phyloP scores from a whole-genome alignment of 1,140 invertebrate genomes.

The Lasioglossum albipes region DNA sequence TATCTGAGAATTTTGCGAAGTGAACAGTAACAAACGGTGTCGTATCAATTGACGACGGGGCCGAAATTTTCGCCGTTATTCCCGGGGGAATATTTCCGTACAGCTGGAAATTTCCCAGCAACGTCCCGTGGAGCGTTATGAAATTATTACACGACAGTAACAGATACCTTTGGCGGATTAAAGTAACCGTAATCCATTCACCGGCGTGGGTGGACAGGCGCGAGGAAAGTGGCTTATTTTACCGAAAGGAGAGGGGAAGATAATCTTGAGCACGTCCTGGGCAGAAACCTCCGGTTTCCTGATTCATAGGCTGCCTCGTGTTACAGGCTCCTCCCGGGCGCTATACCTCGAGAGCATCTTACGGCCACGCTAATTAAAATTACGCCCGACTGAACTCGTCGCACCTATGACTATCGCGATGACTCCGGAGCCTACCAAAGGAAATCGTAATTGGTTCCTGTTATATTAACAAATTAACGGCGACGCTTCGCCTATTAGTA shows the following conservation, averaged over 20 bases:
- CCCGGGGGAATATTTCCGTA: neutral
- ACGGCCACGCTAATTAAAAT: conserved; percentile 39
- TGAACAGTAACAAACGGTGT: neutral
- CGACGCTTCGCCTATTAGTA: too few species aligned
- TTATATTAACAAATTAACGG: too few species aligned
- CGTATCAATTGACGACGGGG: neutral
- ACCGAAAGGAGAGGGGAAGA: conserved; percentile 12
- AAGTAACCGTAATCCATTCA: conserved; percentile 32
- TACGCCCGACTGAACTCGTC: conserved; percentile 24
- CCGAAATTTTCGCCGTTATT: neutral
- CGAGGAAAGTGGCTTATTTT: conserved; percentile 42
- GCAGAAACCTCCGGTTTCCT: conserved; percentile 45
- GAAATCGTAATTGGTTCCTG: conserved; percentile 40
- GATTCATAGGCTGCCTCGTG: conserved; percentile 49
- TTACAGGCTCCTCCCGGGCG: conserved; percentile 9
- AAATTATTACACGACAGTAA: conserved; percentile 24
- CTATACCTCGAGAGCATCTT: neutral
- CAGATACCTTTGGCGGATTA: conserved; percentile 18
- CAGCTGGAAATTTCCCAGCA: neutral
- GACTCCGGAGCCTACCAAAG: conserved; percentile 1
- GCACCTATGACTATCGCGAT: conserved; percentile 21
- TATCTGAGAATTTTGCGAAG: too few species aligned
- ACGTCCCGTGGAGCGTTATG: neutral
- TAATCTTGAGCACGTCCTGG: conserved; percentile 32
- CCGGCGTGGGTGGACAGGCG: conserved; percentile 34